Evolutionary conservation across 35 echinoderm and acorn worm genomes (phyloP).

Genomic region (Diadema setosum): DNA sequence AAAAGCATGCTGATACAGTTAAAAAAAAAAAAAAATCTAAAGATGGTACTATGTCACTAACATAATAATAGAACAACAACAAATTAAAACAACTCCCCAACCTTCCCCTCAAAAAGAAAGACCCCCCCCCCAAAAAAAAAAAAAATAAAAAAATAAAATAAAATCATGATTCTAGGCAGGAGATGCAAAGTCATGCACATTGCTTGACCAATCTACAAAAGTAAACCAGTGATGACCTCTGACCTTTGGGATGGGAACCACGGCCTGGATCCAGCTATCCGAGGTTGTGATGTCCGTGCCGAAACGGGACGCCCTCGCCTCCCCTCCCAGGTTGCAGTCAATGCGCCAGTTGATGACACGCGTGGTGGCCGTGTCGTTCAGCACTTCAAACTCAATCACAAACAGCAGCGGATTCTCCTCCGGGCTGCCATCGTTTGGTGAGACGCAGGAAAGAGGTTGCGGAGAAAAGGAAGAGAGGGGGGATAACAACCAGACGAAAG

Average conservation of each 20-base stretch:
- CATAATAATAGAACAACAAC: no score
- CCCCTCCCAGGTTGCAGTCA: background rate
- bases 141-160: no score
- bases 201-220: slow-evolving; percentile 38
- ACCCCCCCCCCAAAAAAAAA: no score
- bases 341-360: slow-evolving; percentile 58
- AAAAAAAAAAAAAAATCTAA: no score
- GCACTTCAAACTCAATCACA: slow-evolving; percentile 53
- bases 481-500: background rate
- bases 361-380: slow-evolving; percentile 18
- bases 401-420: slow-evolving; percentile 12
- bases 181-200: slow-evolving; percentile 60
- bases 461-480: background rate
- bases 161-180: no score
- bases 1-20: no score
- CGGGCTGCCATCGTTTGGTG: background rate
- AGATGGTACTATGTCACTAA: no score
- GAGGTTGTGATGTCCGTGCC: background rate
- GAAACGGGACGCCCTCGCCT: background rate
- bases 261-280: background rate
- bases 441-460: background rate
- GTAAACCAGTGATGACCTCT: background rate
- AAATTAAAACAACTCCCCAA: no score
- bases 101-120: no score
- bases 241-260: background rate